Base-by-base conservation (phyloP, 2,113 vertebrate species). In the Tenrec ecaudatus region DNA sequence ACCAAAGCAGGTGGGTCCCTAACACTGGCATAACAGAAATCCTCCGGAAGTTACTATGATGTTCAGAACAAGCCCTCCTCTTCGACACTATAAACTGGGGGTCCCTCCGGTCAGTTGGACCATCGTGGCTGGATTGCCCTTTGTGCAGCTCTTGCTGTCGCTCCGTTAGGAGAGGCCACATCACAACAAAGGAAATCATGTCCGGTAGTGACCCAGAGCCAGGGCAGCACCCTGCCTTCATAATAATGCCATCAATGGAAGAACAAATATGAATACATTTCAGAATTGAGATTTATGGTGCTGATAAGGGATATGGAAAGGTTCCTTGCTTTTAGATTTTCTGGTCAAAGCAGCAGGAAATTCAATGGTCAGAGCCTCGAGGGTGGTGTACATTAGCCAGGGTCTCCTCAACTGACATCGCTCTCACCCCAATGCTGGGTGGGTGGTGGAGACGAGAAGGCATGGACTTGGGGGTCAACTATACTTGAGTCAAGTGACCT, bases 241-340 rank as follows among this genome's bases (percentile, higher is more conserved):
- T 89, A 64, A 89, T 31, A 43, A 88, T 62, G 38, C 33, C 31
- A 47, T 82, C 31, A 78, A 27, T n/a, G 76, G 90, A 53, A 53
- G 47, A 53, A 94, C 64, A 94, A 82, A 82, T 85, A 77, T 86
- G 85, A 78, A 75, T 91, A 71, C 19, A n/a, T 71, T 93, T 71
- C 40, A 83, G 89, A 81, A 62, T 75, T 53, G 76, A 92, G 89
- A 82, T 90, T 79, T 64, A 75, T 82, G 57, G 86, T 58, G 53
- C 80, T 92, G 83, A 88, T 78, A 64, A 19, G 33, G 64, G 86
- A 4, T 23, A 22, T 0, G 22, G 71, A 68, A 57, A 81, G 27
- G 36, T 1, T 40, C n/a, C 38, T 95, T 25, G 29, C 33, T 23
- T 89, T 86, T 20, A 81, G 78, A 23, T n/a, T 84, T 73, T n/a